Evolutionary conservation across 1,140 invertebrate species (phyloP).

Genomic region (Drosophila subobscura): DNA sequence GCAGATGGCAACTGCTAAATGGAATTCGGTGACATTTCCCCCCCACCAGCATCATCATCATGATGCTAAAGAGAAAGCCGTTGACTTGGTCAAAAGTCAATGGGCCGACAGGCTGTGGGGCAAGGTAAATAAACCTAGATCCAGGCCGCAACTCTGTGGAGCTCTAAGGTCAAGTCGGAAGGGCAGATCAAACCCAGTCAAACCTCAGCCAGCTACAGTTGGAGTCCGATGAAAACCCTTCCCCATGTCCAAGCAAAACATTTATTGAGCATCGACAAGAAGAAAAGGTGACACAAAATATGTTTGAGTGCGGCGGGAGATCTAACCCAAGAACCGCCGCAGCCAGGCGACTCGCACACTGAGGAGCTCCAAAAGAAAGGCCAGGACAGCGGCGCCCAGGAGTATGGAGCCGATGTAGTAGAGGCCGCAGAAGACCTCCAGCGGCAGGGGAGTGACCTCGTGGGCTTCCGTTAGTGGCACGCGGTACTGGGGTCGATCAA

Average conservation of each 20-base stretch:
- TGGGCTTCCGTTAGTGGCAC: neutral
- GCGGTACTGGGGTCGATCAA: conserved; percentile 20
- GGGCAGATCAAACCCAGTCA: too few relatives aligned
- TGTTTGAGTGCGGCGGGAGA: too few relatives aligned
- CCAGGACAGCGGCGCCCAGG: conserved; percentile 8
- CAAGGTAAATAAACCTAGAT: too few relatives aligned
- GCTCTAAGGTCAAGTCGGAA: too few relatives aligned
- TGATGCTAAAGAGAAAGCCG: too few relatives aligned
- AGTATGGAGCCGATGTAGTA: conserved; percentile 34
- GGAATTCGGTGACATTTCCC: conserved; percentile 7
- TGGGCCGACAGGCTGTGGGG: too few relatives aligned
- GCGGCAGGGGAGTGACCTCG: conserved; percentile 18
- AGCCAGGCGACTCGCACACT: conserved; percentile 45
- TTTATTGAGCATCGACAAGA: conserved; percentile 1
- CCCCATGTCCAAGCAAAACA: conserved; percentile 1
- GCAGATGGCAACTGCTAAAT: conserved; percentile 35
- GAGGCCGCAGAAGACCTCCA: conserved; percentile 48
- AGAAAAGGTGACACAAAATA: neutral
- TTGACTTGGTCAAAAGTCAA: too few relatives aligned
- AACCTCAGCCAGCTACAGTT: too few relatives aligned
- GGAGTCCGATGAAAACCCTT: too few relatives aligned
- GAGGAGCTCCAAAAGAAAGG: conserved; percentile 51
- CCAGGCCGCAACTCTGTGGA: too few relatives aligned
- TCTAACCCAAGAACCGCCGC: conserved; percentile 24
- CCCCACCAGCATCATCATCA: too few relatives aligned